Evolutionary conservation across 2,113 vertebrate genomes (phyloP).

Genomic region (Chionis minor): DNA sequence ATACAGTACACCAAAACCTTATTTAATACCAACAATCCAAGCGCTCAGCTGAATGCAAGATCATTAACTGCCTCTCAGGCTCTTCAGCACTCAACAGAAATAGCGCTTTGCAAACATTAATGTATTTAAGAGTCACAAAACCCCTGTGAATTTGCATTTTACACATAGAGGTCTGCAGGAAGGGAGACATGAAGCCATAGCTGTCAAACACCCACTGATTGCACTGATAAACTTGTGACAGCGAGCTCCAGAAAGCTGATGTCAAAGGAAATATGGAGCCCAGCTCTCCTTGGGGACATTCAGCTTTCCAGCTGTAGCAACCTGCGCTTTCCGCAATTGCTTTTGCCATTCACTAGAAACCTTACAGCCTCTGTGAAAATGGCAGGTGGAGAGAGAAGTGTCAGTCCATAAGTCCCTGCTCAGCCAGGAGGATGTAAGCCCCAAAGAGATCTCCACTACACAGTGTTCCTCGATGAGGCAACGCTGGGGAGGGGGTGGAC

Average conservation of each 20-base stretch:
- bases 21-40: slow-evolving; percentile 1
- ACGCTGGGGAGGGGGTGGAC: background rate
- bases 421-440: background rate
- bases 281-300: background rate
- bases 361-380: background rate
- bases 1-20: background rate
- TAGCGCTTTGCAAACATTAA: background rate
- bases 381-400: background rate
- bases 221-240: background rate
- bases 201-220: background rate
- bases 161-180: background rate
- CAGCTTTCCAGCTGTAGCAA: background rate
- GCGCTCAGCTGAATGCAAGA: background rate
- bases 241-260: background rate
- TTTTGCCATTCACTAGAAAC: background rate
- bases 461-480: background rate
- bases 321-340: background rate
- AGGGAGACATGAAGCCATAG: background rate
- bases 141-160: background rate
- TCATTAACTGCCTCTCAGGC: background rate
- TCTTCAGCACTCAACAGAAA: background rate
- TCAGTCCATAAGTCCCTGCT: background rate
- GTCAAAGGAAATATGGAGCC: background rate
- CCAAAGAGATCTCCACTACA: background rate
- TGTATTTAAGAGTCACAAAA: background rate